Percentiles rank a stretch among this genome's conserved stretches.
Evolutionary conservation across 53 echinoderm and acorn worm genomes (phyloP).

Genomic region (Crossaster papposus): DNA sequence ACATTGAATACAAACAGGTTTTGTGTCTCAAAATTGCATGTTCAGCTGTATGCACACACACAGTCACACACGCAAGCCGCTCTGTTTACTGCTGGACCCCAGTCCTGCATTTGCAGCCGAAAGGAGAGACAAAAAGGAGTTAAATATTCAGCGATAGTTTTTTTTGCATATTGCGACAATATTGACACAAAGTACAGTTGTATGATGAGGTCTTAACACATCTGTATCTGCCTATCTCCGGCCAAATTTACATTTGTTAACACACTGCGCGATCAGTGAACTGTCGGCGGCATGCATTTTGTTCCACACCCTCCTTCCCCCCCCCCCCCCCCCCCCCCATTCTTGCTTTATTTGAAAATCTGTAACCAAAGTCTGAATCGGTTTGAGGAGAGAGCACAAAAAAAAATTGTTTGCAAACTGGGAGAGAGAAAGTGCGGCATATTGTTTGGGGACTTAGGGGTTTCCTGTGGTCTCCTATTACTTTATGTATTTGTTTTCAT

Average conservation of each 20-base stretch:
- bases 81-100: background rate
- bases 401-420: conserved; percentile 15
- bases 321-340: background rate
- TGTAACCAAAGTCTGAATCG: conserved; percentile 4
- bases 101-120: background rate
- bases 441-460: conserved; percentile 61
- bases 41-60: background rate
- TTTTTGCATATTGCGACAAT: conserved; percentile 41
- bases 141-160: conserved; percentile 13
- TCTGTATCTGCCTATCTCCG: conserved; percentile 14
- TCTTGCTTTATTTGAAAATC: conserved; percentile 23
- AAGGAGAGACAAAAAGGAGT: background rate
- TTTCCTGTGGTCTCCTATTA: conserved; percentile 55
- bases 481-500: conserved; percentile 64
- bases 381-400: background rate
- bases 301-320: background rate
- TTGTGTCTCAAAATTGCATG: background rate
- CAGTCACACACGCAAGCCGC: background rate
- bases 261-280: conserved; percentile 42
- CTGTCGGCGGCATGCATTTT: conserved; percentile 10
- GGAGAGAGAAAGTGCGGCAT: conserved; percentile 36
- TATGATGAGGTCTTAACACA: conserved; percentile 13
- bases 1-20: background rate
- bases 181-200: conserved; percentile 13
- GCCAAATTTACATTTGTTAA: conserved; percentile 49